Evolutionary conservation across 2,113 vertebrate genomes (phyloP).

Genomic region (Madoqua kirkii): DNA sequence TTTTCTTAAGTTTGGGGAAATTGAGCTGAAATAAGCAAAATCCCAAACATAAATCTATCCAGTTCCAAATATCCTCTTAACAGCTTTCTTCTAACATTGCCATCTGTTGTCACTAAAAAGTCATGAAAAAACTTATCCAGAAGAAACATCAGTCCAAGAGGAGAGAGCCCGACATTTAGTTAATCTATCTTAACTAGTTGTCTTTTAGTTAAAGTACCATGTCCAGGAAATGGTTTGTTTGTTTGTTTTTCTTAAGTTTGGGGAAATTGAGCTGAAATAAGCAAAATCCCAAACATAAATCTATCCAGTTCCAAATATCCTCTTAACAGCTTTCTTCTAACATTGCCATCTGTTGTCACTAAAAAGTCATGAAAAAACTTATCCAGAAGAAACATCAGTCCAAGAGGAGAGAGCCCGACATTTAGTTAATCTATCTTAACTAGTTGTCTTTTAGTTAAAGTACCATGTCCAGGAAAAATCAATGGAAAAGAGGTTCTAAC

Average conservation of each 20-base stretch:
- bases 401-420: background rate
- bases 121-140: background rate
- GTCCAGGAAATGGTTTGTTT: no score
- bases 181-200: background rate
- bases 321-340: background rate
- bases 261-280: background rate
- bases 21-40: background rate
- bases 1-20: background rate
- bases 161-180: background rate
- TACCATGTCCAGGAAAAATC: background rate
- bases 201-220: background rate
- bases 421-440: background rate
- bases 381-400: background rate
- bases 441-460: background rate
- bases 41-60: background rate
- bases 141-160: background rate
- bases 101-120: background rate
- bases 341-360: background rate
- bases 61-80: background rate
- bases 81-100: background rate
- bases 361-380: background rate
- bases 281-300: background rate
- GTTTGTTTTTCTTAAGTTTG: background rate
- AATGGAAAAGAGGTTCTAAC: background rate
- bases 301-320: background rate